A percentile compares a stretch with the other conserved stretches of the same genome.
These are phyloP conservation scores for Trematomus loennbergii DNA, from an alignment of 2,113 vertebrate genomes.

Conservation along the genomic window DNA sequence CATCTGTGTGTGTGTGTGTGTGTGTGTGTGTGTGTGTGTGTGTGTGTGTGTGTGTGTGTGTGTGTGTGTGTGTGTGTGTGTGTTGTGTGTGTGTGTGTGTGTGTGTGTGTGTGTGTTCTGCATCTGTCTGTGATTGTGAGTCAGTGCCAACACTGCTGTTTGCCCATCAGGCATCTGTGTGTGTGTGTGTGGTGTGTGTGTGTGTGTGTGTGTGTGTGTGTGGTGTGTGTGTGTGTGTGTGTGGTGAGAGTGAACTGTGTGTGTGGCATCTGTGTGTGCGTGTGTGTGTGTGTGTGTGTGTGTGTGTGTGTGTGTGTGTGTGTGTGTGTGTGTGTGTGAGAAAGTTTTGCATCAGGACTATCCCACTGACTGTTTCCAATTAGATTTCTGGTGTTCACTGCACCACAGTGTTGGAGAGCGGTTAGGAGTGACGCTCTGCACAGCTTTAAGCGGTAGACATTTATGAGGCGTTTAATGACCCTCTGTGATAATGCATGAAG, in stretches of 20 bases:
- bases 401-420: constrained; percentile 33
- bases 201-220: not conserved
- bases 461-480: constrained; percentile 53
- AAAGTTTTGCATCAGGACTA: constrained; percentile 29
- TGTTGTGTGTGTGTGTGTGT: not conserved
- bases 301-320: not conserved
- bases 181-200: not conserved
- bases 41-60: no score
- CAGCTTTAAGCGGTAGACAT: constrained; percentile 55
- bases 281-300: no score
- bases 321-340: not conserved
- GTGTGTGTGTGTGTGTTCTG: not conserved
- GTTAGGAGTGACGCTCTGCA: constrained; percentile 37
- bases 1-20: constrained; percentile 23
- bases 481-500: constrained; percentile 38
- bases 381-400: constrained; percentile 34
- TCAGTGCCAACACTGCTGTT: constrained; percentile 21
- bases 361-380: constrained; percentile 64
- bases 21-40: no score
- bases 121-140: constrained; percentile 27
- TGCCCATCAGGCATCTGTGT: constrained; percentile 23
- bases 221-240: no score
- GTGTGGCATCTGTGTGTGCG: no score
- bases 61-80: no score
- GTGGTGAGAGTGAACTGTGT: no score